Conservation (phyloP, 2,113 vertebrate species). For the Mellivora capensis region DNA sequence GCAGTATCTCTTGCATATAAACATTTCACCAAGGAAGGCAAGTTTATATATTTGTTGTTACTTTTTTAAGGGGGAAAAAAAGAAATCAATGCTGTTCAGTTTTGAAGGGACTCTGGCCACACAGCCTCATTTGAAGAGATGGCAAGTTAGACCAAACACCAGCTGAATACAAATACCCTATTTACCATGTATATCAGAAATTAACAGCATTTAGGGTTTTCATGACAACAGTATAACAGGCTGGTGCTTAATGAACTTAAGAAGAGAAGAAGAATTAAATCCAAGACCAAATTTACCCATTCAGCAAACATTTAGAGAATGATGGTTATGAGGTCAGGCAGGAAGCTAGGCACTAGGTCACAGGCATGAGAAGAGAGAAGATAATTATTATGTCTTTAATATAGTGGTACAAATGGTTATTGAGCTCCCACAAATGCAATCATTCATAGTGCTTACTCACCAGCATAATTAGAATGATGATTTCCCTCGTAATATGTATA, state of each 20-base stretch:
- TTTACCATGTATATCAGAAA: constrained; percentile 57
- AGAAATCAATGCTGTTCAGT: constrained; percentile 28
- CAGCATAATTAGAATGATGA: not conserved
- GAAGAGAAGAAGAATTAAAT: constrained; percentile 44
- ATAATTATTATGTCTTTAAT: not conserved
- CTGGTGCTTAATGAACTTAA: constrained; percentile 25
- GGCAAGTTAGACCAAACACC: constrained; percentile 41
- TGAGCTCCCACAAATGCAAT: not conserved
- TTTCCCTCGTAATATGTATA: not conserved
- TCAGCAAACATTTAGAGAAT: constrained; percentile 39
- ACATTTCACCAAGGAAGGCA: not conserved
- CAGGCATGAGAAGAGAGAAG: not conserved
- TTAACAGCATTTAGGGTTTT: constrained; percentile 51
- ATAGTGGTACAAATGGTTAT: not conserved
- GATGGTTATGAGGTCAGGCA: not conserved
- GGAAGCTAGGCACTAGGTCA: not conserved
- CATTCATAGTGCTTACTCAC: constrained; percentile 1
- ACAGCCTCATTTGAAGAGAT: constrained; percentile 34
- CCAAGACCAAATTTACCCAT: constrained; percentile 25
- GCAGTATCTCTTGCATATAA: constrained; percentile 37
- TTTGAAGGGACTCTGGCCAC: constrained; percentile 16
- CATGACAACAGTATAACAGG: constrained; percentile 23
- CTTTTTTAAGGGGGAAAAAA: constrained; percentile 23
- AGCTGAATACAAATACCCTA: constrained; percentile 67
- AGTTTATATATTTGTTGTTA: constrained; percentile 36